Evolutionary conservation across 2,113 vertebrate species (phyloP), one percentile per base, ranked within the genome.

Genomic region (Odocoileus hemionus): DNA sequence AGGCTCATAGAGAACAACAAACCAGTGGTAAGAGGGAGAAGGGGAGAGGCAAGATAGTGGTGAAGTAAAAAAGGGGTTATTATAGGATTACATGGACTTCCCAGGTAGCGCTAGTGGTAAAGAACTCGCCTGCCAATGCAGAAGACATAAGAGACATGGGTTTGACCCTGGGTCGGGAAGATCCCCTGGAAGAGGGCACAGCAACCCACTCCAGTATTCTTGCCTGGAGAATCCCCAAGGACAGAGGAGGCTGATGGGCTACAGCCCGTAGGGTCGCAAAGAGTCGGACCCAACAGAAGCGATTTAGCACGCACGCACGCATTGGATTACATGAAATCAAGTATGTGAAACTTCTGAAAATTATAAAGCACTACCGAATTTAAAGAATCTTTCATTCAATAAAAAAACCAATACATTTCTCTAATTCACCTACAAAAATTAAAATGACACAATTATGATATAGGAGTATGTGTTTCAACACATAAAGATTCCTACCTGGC

Each of bases 291-390:
- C 1, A 0, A 21, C 2, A 36, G n/a, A 70, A 70, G n/a, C 2
- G 0, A 70, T 2, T 36, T 36, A 36, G n/a, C 64, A 36, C 0
- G 0, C 64, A n/a, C 3, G 3, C 33, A 67, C 8, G 1, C 64
- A 23, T 54, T 47, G 50, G 33, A 54, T 36, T 82, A 54, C 17
- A 23, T 36, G 79, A 82, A 82, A 25, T 54, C 50, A n/a, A 4
- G 33, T 82, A 13, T 25, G 33, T 82, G 79, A 25, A 52, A 23
- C 11, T 54, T 82, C 23, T 82, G 79, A 82, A 82, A 25, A 82
- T 23, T 54, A 33, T 50, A 33, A 21, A 52, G 47, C 19, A 33
- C 47, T 80, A 82, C 21, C 0, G 3, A 83, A 36, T 8, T 83
- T 83, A 36, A 83, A 83, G 50, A 83, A 25, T 83, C 33, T 54